Base-by-base conservation (phyloP, 1,140 invertebrate genomes). In the Gryon sp. region DNA sequence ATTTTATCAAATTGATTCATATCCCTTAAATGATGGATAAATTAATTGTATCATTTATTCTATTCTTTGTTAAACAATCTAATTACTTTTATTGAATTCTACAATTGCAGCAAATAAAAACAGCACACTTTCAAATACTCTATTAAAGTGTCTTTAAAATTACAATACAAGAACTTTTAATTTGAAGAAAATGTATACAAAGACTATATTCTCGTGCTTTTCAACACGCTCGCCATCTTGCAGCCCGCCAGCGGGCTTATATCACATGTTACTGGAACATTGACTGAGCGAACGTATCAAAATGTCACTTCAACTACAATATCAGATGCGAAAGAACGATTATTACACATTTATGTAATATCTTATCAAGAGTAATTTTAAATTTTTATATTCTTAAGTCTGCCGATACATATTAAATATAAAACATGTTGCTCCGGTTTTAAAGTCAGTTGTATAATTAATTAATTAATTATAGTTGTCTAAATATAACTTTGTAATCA, bases 241-340 rank as follows among this genome's bases (percentile, higher is more conserved):
- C 4, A 8, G 12, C 60, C 60, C 60, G 60, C 60, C 60, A 65
- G 46, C 60, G 60, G 60, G 60, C 24, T 11, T n/a, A 12, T 8
- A 16, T 41, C 59, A 12, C 38, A 41, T 45, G 46, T 65, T 43
- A 19, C 60, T 65, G 12, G 60, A 52, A 65, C 46, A 53, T 0
- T 19, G 48, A 65, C n/a, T 11, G 18, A 53, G 60, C 60, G 60
- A 43, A 18, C 60, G 60, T 65, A 65, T 65, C 45, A 65, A 65
- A 65, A 65, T 0, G 20, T 43, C 60, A 65, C 48, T 52, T 52
- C 1, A 12, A 41, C 26, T 48, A 48, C 28, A 0, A 20, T 57
- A 55, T 18, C n/a, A 9, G 8, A 45, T 28, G 24, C 22, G 57
- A 38, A 62, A 14, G 11, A 50, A 3, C 22, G 11, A 50, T 38